Base-by-base conservation (phyloP, 2,888 invertebrate genomes). In the Cheilosia soror region DNA sequence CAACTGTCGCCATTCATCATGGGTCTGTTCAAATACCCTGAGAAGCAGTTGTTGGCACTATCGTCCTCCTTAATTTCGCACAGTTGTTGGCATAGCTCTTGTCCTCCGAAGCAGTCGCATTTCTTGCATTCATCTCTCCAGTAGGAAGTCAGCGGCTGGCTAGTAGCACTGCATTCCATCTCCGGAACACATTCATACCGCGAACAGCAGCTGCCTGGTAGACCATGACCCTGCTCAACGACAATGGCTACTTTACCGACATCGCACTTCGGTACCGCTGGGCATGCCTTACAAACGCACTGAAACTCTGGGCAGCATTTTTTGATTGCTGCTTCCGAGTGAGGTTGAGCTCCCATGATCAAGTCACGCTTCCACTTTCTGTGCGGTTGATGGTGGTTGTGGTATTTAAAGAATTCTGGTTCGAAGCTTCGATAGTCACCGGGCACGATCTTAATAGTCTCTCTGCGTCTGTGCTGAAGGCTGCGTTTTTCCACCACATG, bases 131-230 rank as follows among this genome's bases (percentile, higher is more conserved):
- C 73, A 42, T 40, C 25, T 2, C 33, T 86, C 90, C 88, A 88
- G 71, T 87, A 89, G 1, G 68, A 42, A 0, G 13, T 2, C 4
- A 47, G 66, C 9, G 72, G 66, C 2, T 55, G 71, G 55, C 37
- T 62, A 42, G 25, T 53, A 15, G 31, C 49, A 33, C 42, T 75
- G 33, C 90, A 89, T 3, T 68, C n/a, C 2, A 88, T 87, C 57
- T 88, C 83, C 2, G 71, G 51, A 86, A 93, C 93, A 77, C 93
- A 92, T 33, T 91, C 89, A 88, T 92, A 93, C 7, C 91, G 91
- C 1, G 93, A 92, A 80, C 93, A 93, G 87, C 94, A 93, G 87
- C 92, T 93, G 27, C 91, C 92, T 0, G 92, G 92, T 15, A 77
- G 37, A 2, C 85, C 89, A 29, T 76, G 87, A 27, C 90, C 91